These are phyloP conservation scores for Notodonta dromedarius DNA, from an alignment of 2,888 invertebrate species.

Conservation along the genomic window DNA sequence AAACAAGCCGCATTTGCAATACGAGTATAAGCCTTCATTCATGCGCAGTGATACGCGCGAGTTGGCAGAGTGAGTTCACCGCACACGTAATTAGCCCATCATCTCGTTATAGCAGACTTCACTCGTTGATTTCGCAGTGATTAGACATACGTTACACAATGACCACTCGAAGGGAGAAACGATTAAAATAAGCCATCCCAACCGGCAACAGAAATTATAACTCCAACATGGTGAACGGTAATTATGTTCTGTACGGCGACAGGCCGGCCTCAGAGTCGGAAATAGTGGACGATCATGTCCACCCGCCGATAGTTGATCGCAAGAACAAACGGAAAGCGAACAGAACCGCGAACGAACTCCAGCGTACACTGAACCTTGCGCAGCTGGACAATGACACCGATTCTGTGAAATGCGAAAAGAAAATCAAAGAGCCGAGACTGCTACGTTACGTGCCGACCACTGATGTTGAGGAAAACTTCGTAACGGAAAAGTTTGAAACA, in stretches of 20 bases:
- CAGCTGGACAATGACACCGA: conserved; percentile 78
- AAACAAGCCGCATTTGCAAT: conserved; percentile 67
- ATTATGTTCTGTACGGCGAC: conserved; percentile 76
- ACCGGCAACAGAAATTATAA: conserved; percentile 25
- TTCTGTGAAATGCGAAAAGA: conserved; percentile 75
- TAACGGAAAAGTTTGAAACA: conserved; percentile 74
- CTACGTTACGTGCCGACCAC: conserved; percentile 73
- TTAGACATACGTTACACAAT: conserved; percentile 43
- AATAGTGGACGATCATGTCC: conserved; percentile 75
- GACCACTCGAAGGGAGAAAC: conserved; percentile 40
- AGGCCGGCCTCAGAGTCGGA: conserved; percentile 74
- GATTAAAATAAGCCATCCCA: conserved; percentile 29
- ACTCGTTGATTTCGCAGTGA: conserved; percentile 31
- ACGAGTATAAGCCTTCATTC: conserved; percentile 46
- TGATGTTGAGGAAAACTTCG: conserved; percentile 71
- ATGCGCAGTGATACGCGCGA: conserved; percentile 42
- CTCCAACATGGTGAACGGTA: conserved; percentile 78
- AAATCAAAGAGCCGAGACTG: conserved; percentile 71
- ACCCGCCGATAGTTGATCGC: conserved; percentile 64
- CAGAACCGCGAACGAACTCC: conserved; percentile 68
- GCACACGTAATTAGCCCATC: conserved; percentile 31
- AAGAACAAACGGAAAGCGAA: conserved; percentile 65
- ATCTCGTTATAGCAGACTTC: conserved; percentile 25
- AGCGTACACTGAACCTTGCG: conserved; percentile 63
- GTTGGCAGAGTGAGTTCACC: conserved; percentile 35